Conservation (phyloP, 1,140 invertebrate genomes). For the Achroia grisella region DNA sequence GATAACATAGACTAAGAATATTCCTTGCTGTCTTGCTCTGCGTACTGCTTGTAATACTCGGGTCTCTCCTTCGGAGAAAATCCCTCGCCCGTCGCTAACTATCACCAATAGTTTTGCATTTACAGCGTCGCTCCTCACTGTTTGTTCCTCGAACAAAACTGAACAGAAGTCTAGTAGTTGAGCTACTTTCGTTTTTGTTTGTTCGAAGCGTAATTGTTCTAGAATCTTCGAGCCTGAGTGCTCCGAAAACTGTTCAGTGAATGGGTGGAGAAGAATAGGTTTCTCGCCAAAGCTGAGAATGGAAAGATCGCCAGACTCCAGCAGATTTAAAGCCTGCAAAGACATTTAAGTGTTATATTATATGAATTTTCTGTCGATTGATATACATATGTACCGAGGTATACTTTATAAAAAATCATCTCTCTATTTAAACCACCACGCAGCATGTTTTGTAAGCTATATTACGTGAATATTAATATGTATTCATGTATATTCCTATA, state of each 20-base stretch:
- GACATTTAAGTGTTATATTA: no score
- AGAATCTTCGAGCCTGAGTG: conserved; percentile 86
- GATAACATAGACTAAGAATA: conserved; percentile 97
- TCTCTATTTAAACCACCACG: no score
- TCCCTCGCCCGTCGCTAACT: conserved; percentile 94
- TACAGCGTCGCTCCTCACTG: conserved; percentile 75
- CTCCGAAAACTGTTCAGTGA: conserved; percentile 90
- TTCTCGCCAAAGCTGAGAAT: conserved; percentile 95
- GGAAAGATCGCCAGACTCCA: conserved; percentile 94
- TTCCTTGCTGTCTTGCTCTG: conserved; percentile 83
- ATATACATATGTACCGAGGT: no score
- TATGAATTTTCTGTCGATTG: no score
- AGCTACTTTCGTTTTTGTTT: conserved; percentile 86
- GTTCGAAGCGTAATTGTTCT: conserved; percentile 85
- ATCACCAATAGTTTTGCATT: conserved; percentile 91
- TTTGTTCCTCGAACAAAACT: conserved; percentile 78
- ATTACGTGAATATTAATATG: no score
- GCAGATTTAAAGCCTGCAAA: conserved; percentile 87
- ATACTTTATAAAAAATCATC: no score
- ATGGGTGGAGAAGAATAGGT: conserved; percentile 87
- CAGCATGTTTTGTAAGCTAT: no score
- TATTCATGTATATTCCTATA: no score
- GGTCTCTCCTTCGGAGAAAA: conserved; percentile 91
- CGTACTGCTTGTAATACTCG: conserved; percentile 86
- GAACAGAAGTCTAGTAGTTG: conserved; percentile 87